A percentile compares a stretch with the other conserved stretches of the same genome.
Conservation (phyloP, 2,113 vertebrate species). For the Ochotona curzoniae region DNA sequence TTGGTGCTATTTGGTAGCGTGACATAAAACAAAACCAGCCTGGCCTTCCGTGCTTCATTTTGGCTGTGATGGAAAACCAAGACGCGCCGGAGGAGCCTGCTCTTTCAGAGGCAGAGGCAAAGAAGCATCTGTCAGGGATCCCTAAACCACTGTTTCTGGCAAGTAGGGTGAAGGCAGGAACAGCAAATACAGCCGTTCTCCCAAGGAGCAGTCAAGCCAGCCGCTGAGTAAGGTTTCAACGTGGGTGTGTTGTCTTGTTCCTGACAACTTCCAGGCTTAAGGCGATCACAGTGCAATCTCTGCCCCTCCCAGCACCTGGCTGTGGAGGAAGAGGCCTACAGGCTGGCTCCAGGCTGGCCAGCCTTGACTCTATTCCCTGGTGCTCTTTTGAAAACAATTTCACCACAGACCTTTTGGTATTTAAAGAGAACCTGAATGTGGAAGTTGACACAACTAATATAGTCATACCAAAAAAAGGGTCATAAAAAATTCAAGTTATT, state of each 20-base stretch:
- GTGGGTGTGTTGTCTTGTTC: neutral
- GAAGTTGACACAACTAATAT: slow-evolving; percentile 85
- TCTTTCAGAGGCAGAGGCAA: slow-evolving; percentile 76
- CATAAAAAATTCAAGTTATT: slow-evolving; percentile 92
- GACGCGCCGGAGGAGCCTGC: slow-evolving; percentile 62
- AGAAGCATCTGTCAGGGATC: slow-evolving; percentile 75
- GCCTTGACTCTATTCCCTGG: slow-evolving; percentile 63
- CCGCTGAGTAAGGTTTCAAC: slow-evolving; percentile 69
- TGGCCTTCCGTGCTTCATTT: slow-evolving; percentile 61
- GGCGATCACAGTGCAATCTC: slow-evolving; percentile 11
- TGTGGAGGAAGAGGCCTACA: slow-evolving; percentile 48
- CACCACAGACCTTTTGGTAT: slow-evolving; percentile 83
- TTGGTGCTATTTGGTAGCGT: slow-evolving; percentile 80
- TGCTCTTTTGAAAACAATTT: slow-evolving; percentile 77
- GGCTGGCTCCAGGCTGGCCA: neutral
- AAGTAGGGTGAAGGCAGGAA: slow-evolving; percentile 84
- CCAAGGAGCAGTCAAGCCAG: slow-evolving; percentile 77
- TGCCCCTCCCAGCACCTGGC: slow-evolving; percentile 52
- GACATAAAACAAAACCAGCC: slow-evolving; percentile 80
- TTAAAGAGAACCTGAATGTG: slow-evolving; percentile 83
- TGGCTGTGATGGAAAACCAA: slow-evolving; percentile 79
- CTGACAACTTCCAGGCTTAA: neutral
- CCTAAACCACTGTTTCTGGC: slow-evolving; percentile 80
- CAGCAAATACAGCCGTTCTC: slow-evolving; percentile 85
- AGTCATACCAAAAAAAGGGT: slow-evolving; percentile 85